A percentile compares a stretch with the other conserved stretches of the same genome.
Evolutionary conservation across 2,888 invertebrate genomes (phyloP).

Genomic region (Ormyrus nitidulus): DNA sequence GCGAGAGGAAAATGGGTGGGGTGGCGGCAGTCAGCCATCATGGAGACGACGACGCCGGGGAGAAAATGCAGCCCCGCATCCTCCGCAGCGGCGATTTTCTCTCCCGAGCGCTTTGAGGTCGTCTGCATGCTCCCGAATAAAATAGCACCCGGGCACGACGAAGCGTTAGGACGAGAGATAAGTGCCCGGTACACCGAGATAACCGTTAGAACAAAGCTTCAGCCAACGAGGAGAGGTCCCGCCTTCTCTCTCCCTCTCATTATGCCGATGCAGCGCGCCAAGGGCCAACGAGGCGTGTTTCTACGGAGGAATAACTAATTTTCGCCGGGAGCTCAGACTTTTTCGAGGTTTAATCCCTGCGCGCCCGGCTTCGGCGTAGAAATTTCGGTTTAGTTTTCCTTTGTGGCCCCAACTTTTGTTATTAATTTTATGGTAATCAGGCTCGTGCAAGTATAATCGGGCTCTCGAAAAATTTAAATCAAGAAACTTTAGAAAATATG

Average conservation of each 20-base stretch:
- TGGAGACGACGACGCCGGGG: slow-evolving; percentile 16
- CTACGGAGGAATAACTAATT: slow-evolving; percentile 40
- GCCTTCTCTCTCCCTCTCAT: not conserved
- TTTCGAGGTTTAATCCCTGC: not conserved
- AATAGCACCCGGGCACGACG: not conserved
- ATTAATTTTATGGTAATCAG: no score
- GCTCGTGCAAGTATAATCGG: no score
- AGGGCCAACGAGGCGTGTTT: not conserved
- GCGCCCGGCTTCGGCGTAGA: no score
- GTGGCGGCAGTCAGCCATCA: slow-evolving; percentile 52
- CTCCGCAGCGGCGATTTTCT: slow-evolving; percentile 16
- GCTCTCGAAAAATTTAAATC: no score
- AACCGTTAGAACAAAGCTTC: slow-evolving; percentile 49
- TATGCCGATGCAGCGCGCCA: slow-evolving; percentile 22
- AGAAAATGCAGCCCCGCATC: slow-evolving; percentile 29
- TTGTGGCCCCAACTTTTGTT: no score
- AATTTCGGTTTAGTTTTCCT: no score
- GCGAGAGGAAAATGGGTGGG: slow-evolving; percentile 51
- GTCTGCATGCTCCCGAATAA: slow-evolving; percentile 13
- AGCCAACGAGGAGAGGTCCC: slow-evolving; percentile 18
- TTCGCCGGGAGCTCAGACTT: not conserved
- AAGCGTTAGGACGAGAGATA: slow-evolving; percentile 33
- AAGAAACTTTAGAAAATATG: no score
- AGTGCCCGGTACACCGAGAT: slow-evolving; percentile 40
- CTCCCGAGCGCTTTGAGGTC: not conserved